These are phyloP conservation scores for Alcis repandata DNA, from an alignment of 2,888 invertebrate genomes.

Conservation along the genomic window DNA sequence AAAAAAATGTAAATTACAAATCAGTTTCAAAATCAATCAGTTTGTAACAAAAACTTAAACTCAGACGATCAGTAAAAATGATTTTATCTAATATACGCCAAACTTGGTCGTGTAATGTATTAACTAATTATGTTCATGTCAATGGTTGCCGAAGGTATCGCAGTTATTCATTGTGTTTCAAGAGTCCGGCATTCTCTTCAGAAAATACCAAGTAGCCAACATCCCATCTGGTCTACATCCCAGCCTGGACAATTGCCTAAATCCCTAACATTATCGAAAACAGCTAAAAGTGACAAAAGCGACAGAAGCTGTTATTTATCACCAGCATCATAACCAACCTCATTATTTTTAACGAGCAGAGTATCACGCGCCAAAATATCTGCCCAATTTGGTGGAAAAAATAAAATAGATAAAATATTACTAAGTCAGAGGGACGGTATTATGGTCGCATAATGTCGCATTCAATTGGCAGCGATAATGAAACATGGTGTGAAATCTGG, in stretches of 20 bases:
- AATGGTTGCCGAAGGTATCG: too few relatives aligned
- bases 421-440: conserved; percentile 32
- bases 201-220: too few relatives aligned
- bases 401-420: conserved; percentile 50
- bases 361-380: conserved; percentile 73
- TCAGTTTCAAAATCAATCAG: too few relatives aligned
- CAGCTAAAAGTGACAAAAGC: conserved; percentile 57
- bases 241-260: conserved; percentile 40
- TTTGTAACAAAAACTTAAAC: too few relatives aligned
- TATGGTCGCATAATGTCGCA: conserved; percentile 17
- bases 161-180: too few relatives aligned
- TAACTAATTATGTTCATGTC: too few relatives aligned
- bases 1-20: too few relatives aligned
- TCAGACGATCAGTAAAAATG: too few relatives aligned
- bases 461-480: conserved; percentile 22
- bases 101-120: too few relatives aligned
- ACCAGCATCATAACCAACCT: conserved; percentile 68
- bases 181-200: too few relatives aligned
- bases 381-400: conserved; percentile 75
- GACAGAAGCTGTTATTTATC: conserved; percentile 69
- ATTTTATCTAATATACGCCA: too few relatives aligned
- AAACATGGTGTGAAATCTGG: conserved; percentile 7
- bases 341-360: conserved; percentile 83
- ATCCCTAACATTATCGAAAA: conserved; percentile 52
- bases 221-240: too few relatives aligned